Evolutionary conservation across 2,113 vertebrate genomes (phyloP), one percentile per base, ranked within the genome.

Genomic region (Corythaeola cristata): DNA sequence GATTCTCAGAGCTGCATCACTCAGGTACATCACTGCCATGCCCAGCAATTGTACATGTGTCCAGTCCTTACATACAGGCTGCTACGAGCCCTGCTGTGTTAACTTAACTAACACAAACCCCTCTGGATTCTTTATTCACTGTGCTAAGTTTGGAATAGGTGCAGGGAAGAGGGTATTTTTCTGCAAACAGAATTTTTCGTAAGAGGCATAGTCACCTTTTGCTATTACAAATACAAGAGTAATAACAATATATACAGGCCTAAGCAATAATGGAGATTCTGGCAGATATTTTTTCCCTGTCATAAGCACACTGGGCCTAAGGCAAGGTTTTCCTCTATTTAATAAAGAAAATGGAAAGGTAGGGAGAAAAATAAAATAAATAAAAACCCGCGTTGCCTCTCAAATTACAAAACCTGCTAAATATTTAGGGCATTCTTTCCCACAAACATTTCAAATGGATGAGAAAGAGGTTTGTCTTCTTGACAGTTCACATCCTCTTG

Each of bases 381-480:
- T 33, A 67, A 66, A 32, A 20, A 4, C 27, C 58, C 27, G 52
- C 58, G 58, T 8, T 85, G 75, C 78, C 82, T 96, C 92, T 93
- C 89, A 96, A 84, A 97, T 96, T 96, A 93, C 30, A 95, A 68
- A 93, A 82, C n/a, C 80, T 95, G 85, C 91, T 97, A 96, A 97
- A 97, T 96, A 97, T 97, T 97, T 96, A 96, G 87, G 83, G 66
- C 80, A 85, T 90, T 95, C 91, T 80, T 96, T 92, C 94, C 88
- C 76, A 87, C 87, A 89, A 93, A 94, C 75, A 69, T 75, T 95
- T 95, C 83, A 96, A 95, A 93, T 28, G 12, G 69, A 88, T 76
- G 66, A 92, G 88, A 89, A 74, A 82, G 85, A 90, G 37, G 69
- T 95, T 96, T 96, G 77, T 93, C 88, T 96, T 94, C 90, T 68